These are phyloP conservation scores for Tridacna gigas DNA, from an alignment of 2,888 invertebrate genomes.

Conservation along the genomic window DNA sequence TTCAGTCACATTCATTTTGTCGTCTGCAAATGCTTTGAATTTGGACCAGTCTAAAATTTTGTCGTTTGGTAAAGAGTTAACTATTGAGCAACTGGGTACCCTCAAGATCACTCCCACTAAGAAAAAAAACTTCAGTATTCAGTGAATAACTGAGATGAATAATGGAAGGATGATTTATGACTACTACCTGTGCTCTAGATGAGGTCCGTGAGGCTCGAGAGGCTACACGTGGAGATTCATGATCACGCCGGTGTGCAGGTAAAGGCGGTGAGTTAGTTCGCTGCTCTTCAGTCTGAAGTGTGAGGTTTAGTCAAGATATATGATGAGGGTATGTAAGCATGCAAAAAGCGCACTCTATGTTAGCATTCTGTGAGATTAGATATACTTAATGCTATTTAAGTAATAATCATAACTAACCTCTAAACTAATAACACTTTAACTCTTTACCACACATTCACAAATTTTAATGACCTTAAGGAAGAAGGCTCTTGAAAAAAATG, in stretches of 20 bases:
- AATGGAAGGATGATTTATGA: not conserved
- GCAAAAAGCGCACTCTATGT: slow-evolving; percentile 4
- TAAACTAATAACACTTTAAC: too few relatives aligned
- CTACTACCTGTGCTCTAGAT: slow-evolving; percentile 48
- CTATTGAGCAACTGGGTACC: too few relatives aligned
- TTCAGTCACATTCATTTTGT: too few relatives aligned
- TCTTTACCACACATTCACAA: too few relatives aligned
- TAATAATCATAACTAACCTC: too few relatives aligned
- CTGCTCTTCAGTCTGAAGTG: slow-evolving; percentile 59
- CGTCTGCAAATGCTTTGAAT: too few relatives aligned
- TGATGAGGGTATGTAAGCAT: not conserved
- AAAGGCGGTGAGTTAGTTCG: slow-evolving; percentile 54
- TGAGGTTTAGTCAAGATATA: slow-evolving; percentile 22
- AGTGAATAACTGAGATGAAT: not conserved
- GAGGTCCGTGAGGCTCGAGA: slow-evolving; percentile 42
- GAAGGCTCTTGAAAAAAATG: too few relatives aligned
- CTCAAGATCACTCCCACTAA: too few relatives aligned
- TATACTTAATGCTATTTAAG: not conserved
- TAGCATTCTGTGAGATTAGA: not conserved
- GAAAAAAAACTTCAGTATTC: too few relatives aligned
- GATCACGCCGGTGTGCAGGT: slow-evolving; percentile 52
- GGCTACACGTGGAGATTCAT: slow-evolving; percentile 32
- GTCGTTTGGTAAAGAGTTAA: too few relatives aligned
- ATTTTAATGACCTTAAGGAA: too few relatives aligned
- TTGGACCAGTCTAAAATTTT: too few relatives aligned